phyloP scores from a whole-genome alignment of 2,113 vertebrate species.

The Brachyistius frenatus region DNA sequence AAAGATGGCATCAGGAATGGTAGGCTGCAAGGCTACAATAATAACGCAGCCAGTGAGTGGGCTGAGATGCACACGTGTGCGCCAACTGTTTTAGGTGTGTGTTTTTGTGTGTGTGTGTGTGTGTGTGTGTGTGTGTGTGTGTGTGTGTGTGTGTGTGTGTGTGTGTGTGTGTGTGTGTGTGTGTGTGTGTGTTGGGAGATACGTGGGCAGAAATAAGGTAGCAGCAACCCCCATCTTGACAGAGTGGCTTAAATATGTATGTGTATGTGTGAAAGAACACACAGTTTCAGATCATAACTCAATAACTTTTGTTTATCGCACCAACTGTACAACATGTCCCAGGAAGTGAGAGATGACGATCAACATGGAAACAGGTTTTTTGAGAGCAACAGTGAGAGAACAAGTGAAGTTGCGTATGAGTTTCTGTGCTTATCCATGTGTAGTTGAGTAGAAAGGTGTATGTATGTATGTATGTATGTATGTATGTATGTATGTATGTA shows the following conservation, averaged over 20 bases:
- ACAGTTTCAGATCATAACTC: neutral
- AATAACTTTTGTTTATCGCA: conserved; percentile 19
- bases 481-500: neutral
- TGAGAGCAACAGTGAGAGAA: conserved; percentile 6
- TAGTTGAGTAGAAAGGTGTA: conserved; percentile 13
- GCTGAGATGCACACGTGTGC: neutral
- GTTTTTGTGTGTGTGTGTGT: neutral
- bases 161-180: neutral
- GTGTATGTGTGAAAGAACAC: neutral
- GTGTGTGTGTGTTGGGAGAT: neutral
- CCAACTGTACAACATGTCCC: neutral
- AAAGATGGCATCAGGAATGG: conserved; percentile 4
- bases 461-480: neutral
- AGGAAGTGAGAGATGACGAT: conserved; percentile 24
- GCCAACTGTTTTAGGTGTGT: neutral
- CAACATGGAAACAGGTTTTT: conserved; percentile 9
- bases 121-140: neutral
- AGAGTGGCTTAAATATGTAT: neutral
- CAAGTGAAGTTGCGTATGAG: conserved; percentile 20
- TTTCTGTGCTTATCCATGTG: conserved; percentile 28
- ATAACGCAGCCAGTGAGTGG: conserved; percentile 13
- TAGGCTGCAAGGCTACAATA: neutral
- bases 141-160: conserved; percentile 12
- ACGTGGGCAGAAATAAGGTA: neutral
- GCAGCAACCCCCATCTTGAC: neutral